phyloP scores from a whole-genome alignment of 2,888 invertebrate genomes.

The Acanthoscelides obtectus region DNA sequence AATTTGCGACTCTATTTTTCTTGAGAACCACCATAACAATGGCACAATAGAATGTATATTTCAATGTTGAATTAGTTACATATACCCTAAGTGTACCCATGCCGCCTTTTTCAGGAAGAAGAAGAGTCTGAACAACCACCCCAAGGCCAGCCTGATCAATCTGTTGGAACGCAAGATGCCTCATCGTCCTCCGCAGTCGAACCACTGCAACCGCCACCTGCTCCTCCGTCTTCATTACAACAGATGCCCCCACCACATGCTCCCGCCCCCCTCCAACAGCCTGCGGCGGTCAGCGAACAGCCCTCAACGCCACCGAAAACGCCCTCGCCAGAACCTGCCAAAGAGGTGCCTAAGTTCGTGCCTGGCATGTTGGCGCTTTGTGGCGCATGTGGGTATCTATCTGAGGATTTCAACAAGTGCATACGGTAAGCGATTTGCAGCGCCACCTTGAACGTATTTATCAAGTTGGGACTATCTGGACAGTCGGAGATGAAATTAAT shows the following conservation, averaged over 20 bases:
- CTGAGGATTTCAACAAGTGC: constrained; percentile 75
- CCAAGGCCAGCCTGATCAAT: constrained; percentile 12
- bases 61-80: too few relatives aligned
- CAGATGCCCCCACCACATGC: constrained; percentile 5
- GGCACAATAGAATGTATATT: too few relatives aligned
- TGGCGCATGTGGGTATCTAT: constrained; percentile 73
- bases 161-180: constrained; percentile 6
- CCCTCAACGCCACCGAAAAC: constrained; percentile 6
- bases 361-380: constrained; percentile 76
- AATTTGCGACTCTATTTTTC: too few relatives aligned
- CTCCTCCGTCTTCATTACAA: background rate
- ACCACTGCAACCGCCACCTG: constrained; percentile 3
- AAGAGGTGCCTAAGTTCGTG: constrained; percentile 55
- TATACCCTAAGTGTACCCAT: too few relatives aligned
- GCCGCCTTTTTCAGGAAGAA: constrained; percentile 8
- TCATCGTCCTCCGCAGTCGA: background rate
- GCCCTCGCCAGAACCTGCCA: constrained; percentile 49
- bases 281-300: background rate
- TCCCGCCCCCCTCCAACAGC: constrained; percentile 9
- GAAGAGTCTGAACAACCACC: constrained; percentile 11
- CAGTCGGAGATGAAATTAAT: too few relatives aligned
- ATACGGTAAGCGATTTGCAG: constrained; percentile 41
- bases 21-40: too few relatives aligned
- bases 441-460: background rate
- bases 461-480: too few relatives aligned